Base-by-base conservation (phyloP, 1,140 invertebrate genomes). In the Heterodera carotae region DNA sequence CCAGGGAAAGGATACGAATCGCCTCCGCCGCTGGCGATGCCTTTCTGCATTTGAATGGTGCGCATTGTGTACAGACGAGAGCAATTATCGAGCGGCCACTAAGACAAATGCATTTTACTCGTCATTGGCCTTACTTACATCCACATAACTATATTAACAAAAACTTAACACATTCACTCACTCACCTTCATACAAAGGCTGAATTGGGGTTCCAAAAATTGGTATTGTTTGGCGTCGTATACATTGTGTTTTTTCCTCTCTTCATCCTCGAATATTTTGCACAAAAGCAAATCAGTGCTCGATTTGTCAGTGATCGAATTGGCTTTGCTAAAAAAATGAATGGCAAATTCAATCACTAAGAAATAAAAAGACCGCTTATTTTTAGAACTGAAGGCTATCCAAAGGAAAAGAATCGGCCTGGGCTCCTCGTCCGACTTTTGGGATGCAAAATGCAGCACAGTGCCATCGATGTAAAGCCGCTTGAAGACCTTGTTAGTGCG, bases 361-460 rank as follows among this genome's bases (percentile, higher is more conserved):
- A 60, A 62, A 39, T 8, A 64, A 39, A 39, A 59, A 18, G 67
- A 56, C 75, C 75, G 59, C 5, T n/a, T n/a, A n/a, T n/a, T n/a
- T n/a, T 31, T 10, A 2, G 71, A 77, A 33, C n/a, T 81, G 31
- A 27, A 79, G 18, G 68, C 67, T 64, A 72, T 69, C 78, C 78
- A 79, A 6, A 80, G 22, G 56, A 64, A 79, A 75, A 75, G 48
- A 7, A 79, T 76, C 12, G 78, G 78, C 31, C 78, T 34, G 1
- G 78, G 78, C 31, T 79, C 78, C 27, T 79, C 78, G 33, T 79
- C 78, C n/a, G 78, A 79, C n/a, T 80, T 67, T 74, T 81, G 78
- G n/a, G 78, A 25, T 1, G 78, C 78, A 29, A 79, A 79, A 36
- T 80, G 43, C 34, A 80, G 73, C 33, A 79, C 78, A 31, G 36